phyloP scores from a whole-genome alignment of 64 coral and sea anemone genomes.

The Anthopleura sola region DNA sequence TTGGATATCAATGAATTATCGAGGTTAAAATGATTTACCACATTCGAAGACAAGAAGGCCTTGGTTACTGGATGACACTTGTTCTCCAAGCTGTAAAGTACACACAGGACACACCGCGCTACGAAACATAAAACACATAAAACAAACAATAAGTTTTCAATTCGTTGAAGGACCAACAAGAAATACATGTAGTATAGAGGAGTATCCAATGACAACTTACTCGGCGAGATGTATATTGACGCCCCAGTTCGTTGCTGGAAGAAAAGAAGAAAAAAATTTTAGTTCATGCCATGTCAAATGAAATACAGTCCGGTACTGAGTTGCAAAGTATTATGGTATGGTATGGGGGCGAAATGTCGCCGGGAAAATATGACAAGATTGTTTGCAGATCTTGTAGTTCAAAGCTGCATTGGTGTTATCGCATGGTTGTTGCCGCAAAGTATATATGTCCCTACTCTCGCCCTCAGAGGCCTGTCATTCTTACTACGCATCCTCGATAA shows the following conservation, averaged over 20 bases:
- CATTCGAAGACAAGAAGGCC: slow-evolving; percentile 84
- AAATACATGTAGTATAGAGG: background rate
- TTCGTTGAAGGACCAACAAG: background rate
- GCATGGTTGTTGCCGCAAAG: background rate
- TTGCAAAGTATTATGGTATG: background rate
- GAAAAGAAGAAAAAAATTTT: background rate
- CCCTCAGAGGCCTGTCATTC: no score
- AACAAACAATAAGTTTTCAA: background rate
- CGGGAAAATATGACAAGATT: no score
- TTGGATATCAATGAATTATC: background rate
- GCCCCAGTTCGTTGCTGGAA: slow-evolving; percentile 84
- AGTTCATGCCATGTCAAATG: background rate
- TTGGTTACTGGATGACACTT: slow-evolving; percentile 75
- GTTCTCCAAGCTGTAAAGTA: slow-evolving; percentile 57
- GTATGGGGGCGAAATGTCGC: background rate
- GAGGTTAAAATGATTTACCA: slow-evolving; percentile 23
- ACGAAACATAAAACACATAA: background rate
- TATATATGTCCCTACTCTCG: no score
- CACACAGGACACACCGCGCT: slow-evolving; percentile 79
- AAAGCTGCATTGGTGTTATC: background rate
- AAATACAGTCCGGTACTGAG: no score
- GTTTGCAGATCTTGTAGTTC: no score
- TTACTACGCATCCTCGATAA: no score
- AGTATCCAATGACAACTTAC: slow-evolving; percentile 33
- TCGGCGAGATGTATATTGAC: slow-evolving; percentile 70